These are phyloP conservation scores for Barnardius zonarius DNA, from an alignment of 2,113 vertebrate species.

Conservation along the genomic window DNA sequence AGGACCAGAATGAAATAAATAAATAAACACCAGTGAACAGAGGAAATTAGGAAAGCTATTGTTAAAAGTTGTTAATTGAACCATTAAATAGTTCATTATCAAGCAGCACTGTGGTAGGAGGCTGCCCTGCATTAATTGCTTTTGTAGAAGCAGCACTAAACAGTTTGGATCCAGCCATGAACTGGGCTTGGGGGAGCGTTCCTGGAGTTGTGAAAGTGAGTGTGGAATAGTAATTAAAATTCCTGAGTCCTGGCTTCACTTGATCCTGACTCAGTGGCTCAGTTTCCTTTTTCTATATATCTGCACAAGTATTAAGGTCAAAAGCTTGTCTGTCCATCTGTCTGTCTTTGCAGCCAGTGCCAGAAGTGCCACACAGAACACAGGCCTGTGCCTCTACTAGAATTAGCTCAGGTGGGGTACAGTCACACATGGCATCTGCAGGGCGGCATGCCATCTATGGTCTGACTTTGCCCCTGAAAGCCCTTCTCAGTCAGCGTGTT, in stretches of 20 bases:
- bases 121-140: neutral
- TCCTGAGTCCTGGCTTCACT: neutral
- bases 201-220: neutral
- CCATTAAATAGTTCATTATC: constrained; percentile 59
- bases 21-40: constrained; percentile 47
- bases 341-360: neutral
- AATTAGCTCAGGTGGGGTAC: fast-evolving
- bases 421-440: fast-evolving
- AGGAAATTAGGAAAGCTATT: constrained; percentile 48
- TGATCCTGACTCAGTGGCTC: neutral
- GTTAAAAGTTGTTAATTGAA: constrained; percentile 62
- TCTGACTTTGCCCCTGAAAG: neutral
- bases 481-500: neutral
- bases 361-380: neutral
- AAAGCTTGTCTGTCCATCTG: neutral
- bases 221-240: neutral
- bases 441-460: fast-evolving
- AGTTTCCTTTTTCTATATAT: neutral
- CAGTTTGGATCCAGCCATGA: neutral
- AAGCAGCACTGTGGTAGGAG: constrained; percentile 23
- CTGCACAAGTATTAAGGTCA: neutral
- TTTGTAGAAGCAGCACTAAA: constrained; percentile 39
- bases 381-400: neutral
- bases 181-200: neutral
- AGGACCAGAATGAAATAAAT: constrained; percentile 46